Evolutionary conservation across 2,113 vertebrate species (phyloP).

Genomic region (Rhea americana): DNA sequence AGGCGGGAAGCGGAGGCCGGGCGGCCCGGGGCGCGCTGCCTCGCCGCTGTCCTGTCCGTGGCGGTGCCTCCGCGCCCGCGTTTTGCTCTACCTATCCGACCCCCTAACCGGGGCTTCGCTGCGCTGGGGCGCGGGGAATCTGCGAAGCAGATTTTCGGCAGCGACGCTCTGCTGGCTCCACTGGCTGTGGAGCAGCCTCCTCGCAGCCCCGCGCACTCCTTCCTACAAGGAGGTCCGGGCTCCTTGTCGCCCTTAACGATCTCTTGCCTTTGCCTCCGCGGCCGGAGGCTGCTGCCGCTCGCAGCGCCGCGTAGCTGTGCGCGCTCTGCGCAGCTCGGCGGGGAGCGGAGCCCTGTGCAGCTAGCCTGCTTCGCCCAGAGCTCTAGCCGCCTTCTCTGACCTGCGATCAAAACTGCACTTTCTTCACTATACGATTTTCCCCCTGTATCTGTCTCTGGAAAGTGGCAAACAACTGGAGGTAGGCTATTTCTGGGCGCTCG

Average conservation of each 20-base stretch:
- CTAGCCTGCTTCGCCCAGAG: neutral
- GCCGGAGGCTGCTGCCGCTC: neutral
- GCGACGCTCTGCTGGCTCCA: neutral
- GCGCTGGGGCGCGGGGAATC: neutral
- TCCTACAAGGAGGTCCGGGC: neutral
- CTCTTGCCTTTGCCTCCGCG: neutral
- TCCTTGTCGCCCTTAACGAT: neutral
- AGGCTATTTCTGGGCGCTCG: neutral
- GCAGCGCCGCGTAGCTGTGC: no score
- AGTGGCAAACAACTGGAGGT: neutral
- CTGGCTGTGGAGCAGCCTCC: neutral
- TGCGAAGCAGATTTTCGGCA: neutral
- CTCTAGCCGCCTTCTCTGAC: neutral
- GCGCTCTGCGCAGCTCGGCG: no score
- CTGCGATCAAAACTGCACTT: neutral
- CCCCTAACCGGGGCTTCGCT: neutral
- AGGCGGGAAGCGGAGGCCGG: neutral
- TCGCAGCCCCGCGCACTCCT: neutral
- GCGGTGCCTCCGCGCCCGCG: fast-evolving
- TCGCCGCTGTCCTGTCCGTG: neutral
- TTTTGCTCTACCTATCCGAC: neutral
- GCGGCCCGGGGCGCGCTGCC: neutral
- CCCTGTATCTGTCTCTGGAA: neutral
- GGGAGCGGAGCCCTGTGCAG: neutral
- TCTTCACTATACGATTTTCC: neutral